Percentiles rank a stretch among this genome's conserved stretches.
These are phyloP conservation scores for Microchirus variegatus DNA, from an alignment of 2,797 vertebrate genomes.

Conservation along the genomic window DNA sequence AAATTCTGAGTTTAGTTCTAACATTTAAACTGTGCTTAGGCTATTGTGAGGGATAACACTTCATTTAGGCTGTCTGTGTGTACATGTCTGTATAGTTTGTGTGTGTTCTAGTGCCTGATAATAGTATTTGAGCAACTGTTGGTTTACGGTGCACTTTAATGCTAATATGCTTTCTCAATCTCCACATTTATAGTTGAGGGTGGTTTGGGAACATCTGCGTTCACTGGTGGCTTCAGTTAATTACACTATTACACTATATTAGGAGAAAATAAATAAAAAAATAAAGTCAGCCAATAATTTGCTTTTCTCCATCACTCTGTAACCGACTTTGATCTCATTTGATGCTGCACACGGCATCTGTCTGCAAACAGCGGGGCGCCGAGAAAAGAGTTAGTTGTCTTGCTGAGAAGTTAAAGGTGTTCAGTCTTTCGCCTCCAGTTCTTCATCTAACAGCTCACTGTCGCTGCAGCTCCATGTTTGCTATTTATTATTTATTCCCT, in stretches of 20 bases:
- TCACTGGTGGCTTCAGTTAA: background rate
- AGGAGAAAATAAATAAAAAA: too few relatives aligned
- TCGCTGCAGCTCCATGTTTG: background rate
- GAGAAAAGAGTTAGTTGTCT: background rate
- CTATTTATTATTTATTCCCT: background rate
- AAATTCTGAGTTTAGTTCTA: too few relatives aligned
- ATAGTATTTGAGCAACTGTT: too few relatives aligned
- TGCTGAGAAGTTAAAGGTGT: background rate
- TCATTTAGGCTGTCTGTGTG: too few relatives aligned
- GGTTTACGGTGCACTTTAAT: too few relatives aligned
- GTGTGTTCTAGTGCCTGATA: too few relatives aligned
- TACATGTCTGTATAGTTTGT: too few relatives aligned
- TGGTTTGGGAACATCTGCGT: background rate
- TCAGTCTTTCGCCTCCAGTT: background rate
- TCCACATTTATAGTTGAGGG: too few relatives aligned
- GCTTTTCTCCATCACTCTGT: background rate
- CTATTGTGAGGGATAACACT: too few relatives aligned
- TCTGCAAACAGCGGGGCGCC: background rate
- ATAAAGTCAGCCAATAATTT: background rate
- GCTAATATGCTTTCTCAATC: too few relatives aligned
- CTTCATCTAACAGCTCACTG: background rate
- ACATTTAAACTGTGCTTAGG: too few relatives aligned
- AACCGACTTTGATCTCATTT: background rate
- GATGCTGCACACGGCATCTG: background rate
- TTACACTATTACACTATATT: background rate